Evolutionary conservation across 2,113 vertebrate species (phyloP).

Genomic region (Nanger granti): DNA sequence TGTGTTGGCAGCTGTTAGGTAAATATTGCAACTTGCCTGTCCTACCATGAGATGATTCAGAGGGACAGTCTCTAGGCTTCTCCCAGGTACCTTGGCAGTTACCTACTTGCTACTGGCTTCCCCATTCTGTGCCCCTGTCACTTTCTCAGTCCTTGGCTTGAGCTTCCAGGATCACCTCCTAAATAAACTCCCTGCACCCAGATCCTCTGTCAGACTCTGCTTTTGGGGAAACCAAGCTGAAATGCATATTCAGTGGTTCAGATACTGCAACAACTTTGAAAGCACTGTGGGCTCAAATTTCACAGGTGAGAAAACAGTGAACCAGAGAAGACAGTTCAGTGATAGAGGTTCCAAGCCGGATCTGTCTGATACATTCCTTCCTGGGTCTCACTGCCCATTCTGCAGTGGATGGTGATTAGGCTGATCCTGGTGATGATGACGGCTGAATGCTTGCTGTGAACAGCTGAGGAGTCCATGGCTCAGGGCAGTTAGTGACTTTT

Average conservation of each 20-base stretch:
- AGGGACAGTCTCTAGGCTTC: rapidly evolving
- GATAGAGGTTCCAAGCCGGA: not conserved
- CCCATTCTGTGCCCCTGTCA: no score
- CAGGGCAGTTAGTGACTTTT: not conserved
- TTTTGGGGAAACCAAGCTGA: not conserved
- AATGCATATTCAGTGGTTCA: not conserved
- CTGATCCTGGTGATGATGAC: not conserved
- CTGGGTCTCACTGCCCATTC: not conserved
- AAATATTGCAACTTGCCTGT: not conserved
- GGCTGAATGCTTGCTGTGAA: not conserved
- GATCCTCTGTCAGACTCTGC: not conserved
- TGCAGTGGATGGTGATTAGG: not conserved
- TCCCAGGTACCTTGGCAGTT: not conserved
- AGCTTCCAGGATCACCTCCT: not conserved
- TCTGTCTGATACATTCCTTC: not conserved
- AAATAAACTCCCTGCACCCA: not conserved
- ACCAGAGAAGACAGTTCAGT: not conserved
- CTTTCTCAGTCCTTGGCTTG: not conserved
- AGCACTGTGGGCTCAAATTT: not conserved
- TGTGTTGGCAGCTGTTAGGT: not conserved
- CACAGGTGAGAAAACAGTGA: not conserved
- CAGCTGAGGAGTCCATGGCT: not conserved
- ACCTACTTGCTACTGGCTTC: not conserved
- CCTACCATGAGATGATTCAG: rapidly evolving
- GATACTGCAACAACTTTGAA: rapidly evolving